A percentile compares a stretch with the other conserved stretches of the same genome.
Evolutionary conservation across 1,140 invertebrate species (phyloP).

Genomic region (Leptinotarsa texana): DNA sequence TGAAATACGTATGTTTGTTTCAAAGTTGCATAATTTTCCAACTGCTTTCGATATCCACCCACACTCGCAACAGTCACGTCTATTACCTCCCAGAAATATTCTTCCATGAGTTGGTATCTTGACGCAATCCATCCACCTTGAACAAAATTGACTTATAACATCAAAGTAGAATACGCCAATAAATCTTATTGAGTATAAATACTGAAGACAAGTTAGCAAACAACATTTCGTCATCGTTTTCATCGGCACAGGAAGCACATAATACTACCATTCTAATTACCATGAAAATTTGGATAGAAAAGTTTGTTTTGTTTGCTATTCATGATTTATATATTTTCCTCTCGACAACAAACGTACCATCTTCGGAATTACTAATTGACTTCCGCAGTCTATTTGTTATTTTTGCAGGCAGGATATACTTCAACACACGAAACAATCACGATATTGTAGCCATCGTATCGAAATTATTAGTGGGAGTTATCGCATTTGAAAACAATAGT

Average conservation of each 20-base stretch:
- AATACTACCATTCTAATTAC: slow-evolving; percentile 9
- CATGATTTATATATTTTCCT: slow-evolving; percentile 21
- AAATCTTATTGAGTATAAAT: neutral
- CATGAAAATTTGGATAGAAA: slow-evolving; percentile 20
- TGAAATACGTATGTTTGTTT: too few relatives aligned
- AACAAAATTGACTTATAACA: neutral
- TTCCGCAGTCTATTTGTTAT: neutral
- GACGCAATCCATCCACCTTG: neutral
- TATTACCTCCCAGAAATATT: too few relatives aligned
- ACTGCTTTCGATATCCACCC: too few relatives aligned
- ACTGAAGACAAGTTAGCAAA: slow-evolving; percentile 9
- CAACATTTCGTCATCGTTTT: slow-evolving; percentile 18
- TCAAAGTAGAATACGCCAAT: neutral
- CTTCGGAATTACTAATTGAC: neutral
- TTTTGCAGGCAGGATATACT: slow-evolving; percentile 1
- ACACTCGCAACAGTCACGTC: too few relatives aligned
- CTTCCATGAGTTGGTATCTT: too few relatives aligned
- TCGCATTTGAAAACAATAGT: neutral
- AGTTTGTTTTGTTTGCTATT: slow-evolving; percentile 19
- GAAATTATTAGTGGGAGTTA: neutral
- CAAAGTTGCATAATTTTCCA: too few relatives aligned
- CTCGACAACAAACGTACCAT: neutral
- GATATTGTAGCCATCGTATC: neutral
- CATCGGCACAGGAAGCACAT: slow-evolving; percentile 18
- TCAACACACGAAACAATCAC: too few relatives aligned